These are phyloP conservation scores for Anguilla marmorata DNA, from an alignment of 2,797 vertebrate species.

Conservation along the genomic window DNA sequence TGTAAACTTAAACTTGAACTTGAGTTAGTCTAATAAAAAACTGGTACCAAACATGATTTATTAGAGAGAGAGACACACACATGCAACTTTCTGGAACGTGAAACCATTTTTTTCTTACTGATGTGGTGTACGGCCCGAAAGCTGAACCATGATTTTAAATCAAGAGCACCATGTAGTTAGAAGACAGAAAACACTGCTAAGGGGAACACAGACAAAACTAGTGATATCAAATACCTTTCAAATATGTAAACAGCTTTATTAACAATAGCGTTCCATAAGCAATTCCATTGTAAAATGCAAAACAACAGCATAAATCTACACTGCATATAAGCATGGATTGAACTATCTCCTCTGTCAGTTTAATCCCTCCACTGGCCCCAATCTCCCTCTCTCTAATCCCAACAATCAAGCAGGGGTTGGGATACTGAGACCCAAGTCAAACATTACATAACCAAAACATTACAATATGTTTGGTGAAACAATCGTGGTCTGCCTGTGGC, in stretches of 20 bases:
- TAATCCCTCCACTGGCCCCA: slow-evolving; percentile 28
- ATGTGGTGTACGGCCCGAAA: neutral
- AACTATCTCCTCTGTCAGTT: slow-evolving; percentile 4
- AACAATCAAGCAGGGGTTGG: neutral
- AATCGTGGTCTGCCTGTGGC: neutral
- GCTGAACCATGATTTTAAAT: neutral
- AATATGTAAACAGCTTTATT: neutral
- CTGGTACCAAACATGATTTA: neutral
- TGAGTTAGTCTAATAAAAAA: neutral
- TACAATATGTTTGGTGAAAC: slow-evolving; percentile 12
- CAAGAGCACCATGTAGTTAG: neutral
- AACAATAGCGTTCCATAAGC: neutral
- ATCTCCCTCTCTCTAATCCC: slow-evolving; percentile 32
- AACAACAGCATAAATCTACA: neutral
- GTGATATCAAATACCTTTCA: neutral
- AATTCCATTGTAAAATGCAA: slow-evolving; percentile 5
- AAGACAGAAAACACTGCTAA: neutral
- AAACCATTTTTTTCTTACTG: neutral
- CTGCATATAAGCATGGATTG: slow-evolving; percentile 9
- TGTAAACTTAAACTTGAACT: neutral
- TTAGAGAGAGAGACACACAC: neutral
- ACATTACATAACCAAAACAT: slow-evolving; percentile 22
- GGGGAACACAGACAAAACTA: neutral
- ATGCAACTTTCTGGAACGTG: neutral
- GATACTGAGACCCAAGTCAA: slow-evolving; percentile 19